These are phyloP conservation scores for Holacanthus passer DNA, from an alignment of 2,113 vertebrate genomes.

Conservation along the genomic window DNA sequence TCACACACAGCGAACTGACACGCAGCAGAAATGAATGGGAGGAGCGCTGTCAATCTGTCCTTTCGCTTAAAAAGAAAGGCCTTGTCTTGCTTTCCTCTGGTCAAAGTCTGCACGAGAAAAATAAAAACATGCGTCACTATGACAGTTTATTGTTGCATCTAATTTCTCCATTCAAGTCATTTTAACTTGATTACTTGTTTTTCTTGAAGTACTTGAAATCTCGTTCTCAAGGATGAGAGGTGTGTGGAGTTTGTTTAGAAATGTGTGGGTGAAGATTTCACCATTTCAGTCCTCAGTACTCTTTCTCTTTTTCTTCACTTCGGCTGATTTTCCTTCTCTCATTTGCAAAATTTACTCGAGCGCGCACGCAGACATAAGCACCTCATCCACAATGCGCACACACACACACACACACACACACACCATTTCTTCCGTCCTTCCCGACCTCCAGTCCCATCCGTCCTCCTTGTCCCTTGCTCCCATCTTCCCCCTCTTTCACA, in stretches of 20 bases:
- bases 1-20: slow-evolving; percentile 49
- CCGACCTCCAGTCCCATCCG: slow-evolving; percentile 34
- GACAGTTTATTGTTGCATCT: slow-evolving; percentile 1
- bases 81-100: not conserved
- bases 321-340: not conserved
- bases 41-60: slow-evolving; percentile 44
- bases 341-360: slow-evolving; percentile 12
- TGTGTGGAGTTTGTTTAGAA: slow-evolving; percentile 1
- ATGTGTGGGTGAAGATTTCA: slow-evolving; percentile 17
- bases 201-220: not conserved
- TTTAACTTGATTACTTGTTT: not conserved
- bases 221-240: not conserved
- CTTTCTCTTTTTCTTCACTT: slow-evolving; percentile 1
- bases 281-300: slow-evolving; percentile 2
- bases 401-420: slow-evolving; percentile 26
- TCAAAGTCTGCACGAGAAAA: not conserved
- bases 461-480: slow-evolving; percentile 58
- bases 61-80: not conserved
- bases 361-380: slow-evolving; percentile 2
- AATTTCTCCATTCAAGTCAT: slow-evolving; percentile 1
- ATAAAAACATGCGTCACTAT: not conserved
- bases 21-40: slow-evolving; percentile 38
- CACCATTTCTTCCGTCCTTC: slow-evolving; percentile 10
- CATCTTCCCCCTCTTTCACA: slow-evolving; percentile 58
- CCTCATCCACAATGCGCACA: not conserved